Conservation (phyloP, 2,113 vertebrate genomes). For the Glaucomys volans region DNA sequence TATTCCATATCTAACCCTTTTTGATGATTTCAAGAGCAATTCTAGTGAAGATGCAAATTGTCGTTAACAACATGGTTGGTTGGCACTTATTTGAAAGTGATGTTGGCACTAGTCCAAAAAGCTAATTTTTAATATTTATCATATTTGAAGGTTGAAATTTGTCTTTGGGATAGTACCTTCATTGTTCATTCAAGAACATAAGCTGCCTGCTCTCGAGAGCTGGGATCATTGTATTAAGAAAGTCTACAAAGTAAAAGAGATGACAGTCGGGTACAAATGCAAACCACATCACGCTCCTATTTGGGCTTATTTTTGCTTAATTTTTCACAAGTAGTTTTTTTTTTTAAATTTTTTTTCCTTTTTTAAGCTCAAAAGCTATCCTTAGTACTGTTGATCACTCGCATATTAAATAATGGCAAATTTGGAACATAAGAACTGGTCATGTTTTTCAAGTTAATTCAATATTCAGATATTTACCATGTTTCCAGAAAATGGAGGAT, state of each 20-base stretch:
- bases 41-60: not conserved
- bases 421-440: not conserved
- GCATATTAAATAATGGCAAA: not conserved
- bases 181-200: not conserved
- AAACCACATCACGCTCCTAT: not conserved
- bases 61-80: conserved; percentile 2
- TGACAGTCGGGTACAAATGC: not conserved
- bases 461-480: not conserved
- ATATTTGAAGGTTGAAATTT: not conserved
- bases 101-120: not conserved
- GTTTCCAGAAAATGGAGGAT: not conserved
- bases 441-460: not conserved
- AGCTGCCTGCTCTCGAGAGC: not conserved
- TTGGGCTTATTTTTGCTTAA: not conserved
- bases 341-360: not conserved
- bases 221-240: not conserved
- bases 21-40: not conserved
- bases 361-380: not conserved
- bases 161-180: not conserved
- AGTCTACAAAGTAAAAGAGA: not conserved
- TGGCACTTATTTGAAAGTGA: not conserved
- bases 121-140: not conserved
- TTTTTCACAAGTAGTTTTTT: not conserved
- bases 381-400: not conserved
- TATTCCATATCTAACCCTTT: not conserved